A percentile compares a stretch with the other conserved stretches of the same genome.
phyloP scores from a whole-genome alignment of 1,140 invertebrate genomes.

The Aphaenogaster rudis region DNA sequence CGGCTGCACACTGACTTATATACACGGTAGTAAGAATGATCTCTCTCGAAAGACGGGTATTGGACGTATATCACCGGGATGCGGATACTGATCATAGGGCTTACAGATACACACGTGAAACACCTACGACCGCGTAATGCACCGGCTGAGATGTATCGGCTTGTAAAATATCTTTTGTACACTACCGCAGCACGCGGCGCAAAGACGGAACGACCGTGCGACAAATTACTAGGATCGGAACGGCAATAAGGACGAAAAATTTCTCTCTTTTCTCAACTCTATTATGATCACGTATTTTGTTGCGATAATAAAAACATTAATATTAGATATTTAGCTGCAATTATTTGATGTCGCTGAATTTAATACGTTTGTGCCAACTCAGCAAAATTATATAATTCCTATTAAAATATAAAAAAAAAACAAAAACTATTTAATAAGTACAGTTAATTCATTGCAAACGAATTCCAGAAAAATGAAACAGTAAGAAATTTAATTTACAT shows the following conservation, averaged over 20 bases:
- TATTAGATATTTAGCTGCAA: not conserved
- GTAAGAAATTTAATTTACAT: not conserved
- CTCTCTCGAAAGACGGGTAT: conserved; percentile 60
- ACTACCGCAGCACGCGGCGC: not conserved
- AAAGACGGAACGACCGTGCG: not conserved
- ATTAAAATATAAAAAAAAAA: not conserved
- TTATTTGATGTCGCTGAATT: not conserved
- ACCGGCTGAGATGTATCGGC: conserved; percentile 43
- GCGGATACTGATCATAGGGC: conserved; percentile 60
- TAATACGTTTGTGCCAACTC: not conserved
- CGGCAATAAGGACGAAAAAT: not conserved
- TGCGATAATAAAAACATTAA: not conserved
- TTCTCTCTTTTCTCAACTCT: not conserved
- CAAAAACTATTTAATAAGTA: not conserved
- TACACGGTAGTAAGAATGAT: conserved; percentile 58
- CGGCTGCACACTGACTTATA: conserved; percentile 28
- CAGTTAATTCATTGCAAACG: not conserved
- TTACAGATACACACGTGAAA: conserved; percentile 52
- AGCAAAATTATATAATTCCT: not conserved
- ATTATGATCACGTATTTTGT: conserved; percentile 15
- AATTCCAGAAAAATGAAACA: not conserved
- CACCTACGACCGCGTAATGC: conserved; percentile 43
- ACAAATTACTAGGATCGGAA: conserved; percentile 39
- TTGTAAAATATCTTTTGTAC: conserved; percentile 50
- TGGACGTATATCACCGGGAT: conserved; percentile 58